Base-by-base conservation (phyloP, 2,113 vertebrate species). In the Sebastes schlegelii region DNA sequence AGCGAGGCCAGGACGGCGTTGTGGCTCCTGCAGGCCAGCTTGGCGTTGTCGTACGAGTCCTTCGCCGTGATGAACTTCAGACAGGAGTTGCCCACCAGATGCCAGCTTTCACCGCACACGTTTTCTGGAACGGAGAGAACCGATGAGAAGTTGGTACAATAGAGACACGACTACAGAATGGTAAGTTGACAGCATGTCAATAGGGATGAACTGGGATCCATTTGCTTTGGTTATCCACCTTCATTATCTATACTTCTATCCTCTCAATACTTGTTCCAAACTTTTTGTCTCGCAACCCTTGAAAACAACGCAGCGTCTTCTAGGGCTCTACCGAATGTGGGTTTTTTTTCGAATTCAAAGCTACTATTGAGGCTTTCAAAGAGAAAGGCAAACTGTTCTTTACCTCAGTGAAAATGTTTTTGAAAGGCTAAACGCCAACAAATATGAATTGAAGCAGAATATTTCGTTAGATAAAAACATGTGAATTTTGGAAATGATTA, bases 1-100 rank as follows among this genome's bases (percentile, higher is more conserved):
- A 99, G 97, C 1, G 98, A 99, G 46, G 97, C 98, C 92, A 99
- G 93, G 21, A 96, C 92, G 10, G 97, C 98, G 16, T 96, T 97
- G 2, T 93, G 96, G 89, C 94, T 96, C 64, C 97, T 94, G 89
- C 98, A 99, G 86, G 95, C 95, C 88, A 99, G 94, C 77, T 99
- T 98, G 81, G 98, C 97, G 2, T 99, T 98, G 90, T 99, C 98
- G 0, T 99, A 99, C 54, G 92, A 97, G 87, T 99, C 98, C 82
- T 97, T 99, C 0, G 97, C 94, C 0, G 94, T 97, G 52, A 96
- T 96, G 78, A 99, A 96, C 92, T 96, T 98, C 93, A 99, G 92
- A 84, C 98, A 99, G 0, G 97, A 97, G 93, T 99, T 99, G 49
- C 97, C 97, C 74, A 99, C 98, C 91, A 99, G 95, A 85, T 99